These are phyloP conservation scores for Leptinotarsa lineolata DNA, from an alignment of 1,140 invertebrate genomes.

Conservation along the genomic window DNA sequence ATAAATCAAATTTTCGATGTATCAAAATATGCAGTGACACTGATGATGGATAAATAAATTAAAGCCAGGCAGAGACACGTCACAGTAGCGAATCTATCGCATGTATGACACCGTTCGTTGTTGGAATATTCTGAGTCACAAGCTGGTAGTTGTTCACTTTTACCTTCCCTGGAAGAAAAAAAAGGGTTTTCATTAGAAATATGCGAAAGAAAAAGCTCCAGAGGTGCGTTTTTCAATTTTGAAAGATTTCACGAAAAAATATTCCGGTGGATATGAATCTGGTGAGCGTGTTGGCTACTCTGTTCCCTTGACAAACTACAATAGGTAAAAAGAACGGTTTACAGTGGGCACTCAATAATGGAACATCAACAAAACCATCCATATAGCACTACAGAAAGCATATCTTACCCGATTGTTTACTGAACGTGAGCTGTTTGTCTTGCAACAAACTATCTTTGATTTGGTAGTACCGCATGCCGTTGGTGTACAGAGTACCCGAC, in stretches of 20 bases:
- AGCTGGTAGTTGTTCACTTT: slow-evolving; percentile 79
- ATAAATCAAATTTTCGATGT: neutral
- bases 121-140: slow-evolving; percentile 79
- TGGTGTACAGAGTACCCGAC: slow-evolving; percentile 76
- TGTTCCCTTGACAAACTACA: too few relatives aligned
- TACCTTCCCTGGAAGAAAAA: slow-evolving; percentile 69
- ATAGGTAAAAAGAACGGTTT: too few relatives aligned
- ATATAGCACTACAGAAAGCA: neutral
- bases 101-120: slow-evolving; percentile 88
- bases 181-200: neutral
- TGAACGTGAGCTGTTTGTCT: slow-evolving; percentile 68
- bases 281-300: too few relatives aligned
- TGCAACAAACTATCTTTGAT: slow-evolving; percentile 74
- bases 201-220: neutral
- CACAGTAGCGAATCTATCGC: slow-evolving; percentile 71
- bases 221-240: too few relatives aligned
- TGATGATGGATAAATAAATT: slow-evolving; percentile 9
- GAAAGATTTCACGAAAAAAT: too few relatives aligned
- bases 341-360: too few relatives aligned
- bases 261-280: too few relatives aligned
- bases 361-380: too few relatives aligned
- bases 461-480: slow-evolving; percentile 84
- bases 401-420: slow-evolving; percentile 73
- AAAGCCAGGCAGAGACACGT: neutral
- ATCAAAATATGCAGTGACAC: neutral